Base-by-base conservation (phyloP, 1,140 invertebrate species). In the Lepidurus couesii region DNA sequence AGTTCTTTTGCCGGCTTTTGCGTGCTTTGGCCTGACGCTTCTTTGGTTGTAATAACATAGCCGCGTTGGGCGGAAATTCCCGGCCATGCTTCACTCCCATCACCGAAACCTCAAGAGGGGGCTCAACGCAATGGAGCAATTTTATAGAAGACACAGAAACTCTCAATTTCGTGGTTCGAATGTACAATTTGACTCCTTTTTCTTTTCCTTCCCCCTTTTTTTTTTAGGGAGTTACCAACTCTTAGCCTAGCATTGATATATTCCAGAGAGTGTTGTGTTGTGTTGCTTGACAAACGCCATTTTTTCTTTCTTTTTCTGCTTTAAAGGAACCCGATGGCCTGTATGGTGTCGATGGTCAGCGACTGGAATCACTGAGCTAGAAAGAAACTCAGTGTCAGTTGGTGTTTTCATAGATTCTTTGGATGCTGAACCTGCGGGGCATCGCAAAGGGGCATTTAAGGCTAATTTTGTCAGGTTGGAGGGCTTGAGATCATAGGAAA, bases 61-160 rank as follows among this genome's bases (percentile, higher is more conserved):
- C 53, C n/a, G 53, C 53, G 53, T 65, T 65, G 9, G 53, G 53
- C 16, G 53, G 53, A 65, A 65, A 65, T 65, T 65, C 53, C 53
- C n/a, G 4, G 53, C 53, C 53, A 65, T 65, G 53, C 53, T 65
- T 65, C 53, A 65, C 53, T 65, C 53, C 9, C 53, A 65, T 65
- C 53, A 21, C 53, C 16, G 53, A 65, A 65, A 7, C 53, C 53
- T 65, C 53, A 21, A 34, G 53, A n/a, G 53, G 21, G 21, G 16
- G 53, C 5, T 5, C 21, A 65, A 65, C 53, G 53, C 53, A 65
- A 65, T 21, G 53, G 53, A 65, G 53, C 16, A 65, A 21, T 65
- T 65, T 65, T 65, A 65, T 65, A n/a, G 53, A 65, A 65, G 53
- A 16, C 53, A 65, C 53, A 65, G 53, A 65, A n/a, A 13, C 53